Percentiles rank a stretch among this genome's conserved stretches.
These are phyloP conservation scores for Bombus confusus DNA, from an alignment of 1,140 invertebrate species.

Conservation along the genomic window DNA sequence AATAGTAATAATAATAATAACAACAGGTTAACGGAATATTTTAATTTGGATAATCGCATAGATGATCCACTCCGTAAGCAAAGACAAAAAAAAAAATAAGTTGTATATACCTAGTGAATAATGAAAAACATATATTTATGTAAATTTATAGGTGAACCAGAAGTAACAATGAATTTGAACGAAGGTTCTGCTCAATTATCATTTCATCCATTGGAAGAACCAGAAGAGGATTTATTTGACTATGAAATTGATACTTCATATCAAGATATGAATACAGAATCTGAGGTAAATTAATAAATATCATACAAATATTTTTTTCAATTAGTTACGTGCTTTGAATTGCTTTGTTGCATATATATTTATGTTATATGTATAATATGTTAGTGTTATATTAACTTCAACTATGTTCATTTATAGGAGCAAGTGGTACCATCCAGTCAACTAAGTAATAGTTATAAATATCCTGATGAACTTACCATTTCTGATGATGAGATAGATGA, in stretches of 20 bases:
- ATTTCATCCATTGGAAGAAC: slow-evolving; percentile 24
- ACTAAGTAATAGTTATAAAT: slow-evolving; percentile 41
- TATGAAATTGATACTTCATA: slow-evolving; percentile 20
- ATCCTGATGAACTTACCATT: slow-evolving; percentile 33
- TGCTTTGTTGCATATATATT: not conserved
- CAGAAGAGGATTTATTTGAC: slow-evolving; percentile 43
- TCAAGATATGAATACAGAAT: slow-evolving; percentile 33
- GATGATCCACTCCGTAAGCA: slow-evolving; percentile 43
- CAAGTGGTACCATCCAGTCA: slow-evolving; percentile 57
- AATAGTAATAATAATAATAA: slow-evolving; percentile 13
- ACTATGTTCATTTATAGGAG: slow-evolving; percentile 31
- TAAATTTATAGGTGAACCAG: slow-evolving; percentile 18
- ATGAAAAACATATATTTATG: not conserved
- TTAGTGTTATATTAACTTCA: not conserved
- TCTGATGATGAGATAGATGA: slow-evolving; percentile 46
- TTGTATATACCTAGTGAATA: not conserved
- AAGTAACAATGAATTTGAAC: slow-evolving; percentile 40
- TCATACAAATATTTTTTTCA: not conserved
- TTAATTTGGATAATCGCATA: slow-evolving; percentile 27
- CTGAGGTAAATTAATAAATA: slow-evolving; percentile 27
- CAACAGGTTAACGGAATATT: slow-evolving; percentile 22
- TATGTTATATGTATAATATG: not conserved
- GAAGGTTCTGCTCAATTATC: not conserved
- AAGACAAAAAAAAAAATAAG: not conserved
- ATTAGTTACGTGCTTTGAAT: not conserved